Base-by-base conservation (phyloP, 1,140 invertebrate species). In the Vollenhovia emeryi region DNA sequence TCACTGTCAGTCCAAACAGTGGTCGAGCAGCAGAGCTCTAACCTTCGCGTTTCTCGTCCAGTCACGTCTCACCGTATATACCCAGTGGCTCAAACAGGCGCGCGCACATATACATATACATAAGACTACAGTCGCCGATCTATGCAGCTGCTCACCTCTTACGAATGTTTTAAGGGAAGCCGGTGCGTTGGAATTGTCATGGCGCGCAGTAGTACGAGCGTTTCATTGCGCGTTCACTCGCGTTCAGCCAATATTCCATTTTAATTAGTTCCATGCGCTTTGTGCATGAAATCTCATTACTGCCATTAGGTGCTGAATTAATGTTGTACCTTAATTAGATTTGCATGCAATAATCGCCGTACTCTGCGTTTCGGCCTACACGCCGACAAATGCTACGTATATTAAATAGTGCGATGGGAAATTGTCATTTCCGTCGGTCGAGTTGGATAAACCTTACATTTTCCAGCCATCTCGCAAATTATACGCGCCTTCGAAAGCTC, bases 251-350 rank as follows among this genome's bases (percentile, higher is more conserved):
- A 82, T 82, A 82, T 82, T 82, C 66, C 78, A 82, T 82, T 82
- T 82, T 82, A 82, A 82, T 82, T 82, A 82, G 78, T 82, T 82
- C 78, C 78, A 82, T 82, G 78, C 66, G 78, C 78, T 82, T 82
- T 82, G 78, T 82, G 78, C 78, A 82, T 82, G 78, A 82, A 82
- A 82, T 82, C 78, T 82, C 78, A 82, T 82, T 82, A 82, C 66
- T 82, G 66, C 78, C 78, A 82, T 82, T 82, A 82, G 66, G 66
- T 71, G 36, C 78, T 59, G 78, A 82, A 82, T 82, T 82, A 82
- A 73, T 82, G 78, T 82, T 82, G 78, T 73, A 82, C 78, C 66
- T 82, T 82, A 82, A 82, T 82, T 82, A 82, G 78, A 82, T 82
- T 82, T 82, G 78, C 78, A 82, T 82, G 66, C 78, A 82, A 82